Evolutionary conservation across 2,888 invertebrate species (phyloP).

Genomic region (Andrena trimmerana): DNA sequence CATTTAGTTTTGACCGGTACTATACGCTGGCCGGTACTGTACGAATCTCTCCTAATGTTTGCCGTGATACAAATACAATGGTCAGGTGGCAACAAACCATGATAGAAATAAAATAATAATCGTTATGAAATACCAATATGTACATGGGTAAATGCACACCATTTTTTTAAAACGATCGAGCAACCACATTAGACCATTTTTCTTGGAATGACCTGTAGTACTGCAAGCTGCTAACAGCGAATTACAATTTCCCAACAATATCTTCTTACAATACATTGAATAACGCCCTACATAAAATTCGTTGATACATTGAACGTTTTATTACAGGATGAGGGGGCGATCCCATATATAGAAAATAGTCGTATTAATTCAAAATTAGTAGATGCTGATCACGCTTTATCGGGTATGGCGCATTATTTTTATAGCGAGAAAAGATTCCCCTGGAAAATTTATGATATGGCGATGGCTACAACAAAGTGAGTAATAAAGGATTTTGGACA

Average conservation of each 20-base stretch:
- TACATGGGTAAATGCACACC: too few species aligned
- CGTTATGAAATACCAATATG: too few species aligned
- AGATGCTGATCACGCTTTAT: slow-evolving; percentile 75
- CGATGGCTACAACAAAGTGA: slow-evolving; percentile 77
- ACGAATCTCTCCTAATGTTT: too few species aligned
- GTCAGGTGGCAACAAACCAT: too few species aligned
- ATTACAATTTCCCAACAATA: neutral
- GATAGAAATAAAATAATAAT: too few species aligned
- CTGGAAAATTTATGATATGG: slow-evolving; percentile 75
- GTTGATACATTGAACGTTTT: neutral
- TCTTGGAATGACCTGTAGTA: too few species aligned
- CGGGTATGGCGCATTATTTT: slow-evolving; percentile 75
- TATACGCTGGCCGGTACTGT: too few species aligned
- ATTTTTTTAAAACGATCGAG: too few species aligned
- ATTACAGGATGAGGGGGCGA: slow-evolving; percentile 68
- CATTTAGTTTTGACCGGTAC: too few species aligned
- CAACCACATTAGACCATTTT: too few species aligned
- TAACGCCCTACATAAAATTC: neutral
- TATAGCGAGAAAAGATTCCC: slow-evolving; percentile 73
- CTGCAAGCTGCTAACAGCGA: too few species aligned
- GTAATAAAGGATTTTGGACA: neutral
- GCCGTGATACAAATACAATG: too few species aligned
- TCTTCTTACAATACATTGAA: neutral
- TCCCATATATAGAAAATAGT: slow-evolving; percentile 73
- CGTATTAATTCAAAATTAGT: slow-evolving; percentile 51